Conservation (phyloP, 2,888 invertebrate species). For the Cheilosia vernalis region DNA sequence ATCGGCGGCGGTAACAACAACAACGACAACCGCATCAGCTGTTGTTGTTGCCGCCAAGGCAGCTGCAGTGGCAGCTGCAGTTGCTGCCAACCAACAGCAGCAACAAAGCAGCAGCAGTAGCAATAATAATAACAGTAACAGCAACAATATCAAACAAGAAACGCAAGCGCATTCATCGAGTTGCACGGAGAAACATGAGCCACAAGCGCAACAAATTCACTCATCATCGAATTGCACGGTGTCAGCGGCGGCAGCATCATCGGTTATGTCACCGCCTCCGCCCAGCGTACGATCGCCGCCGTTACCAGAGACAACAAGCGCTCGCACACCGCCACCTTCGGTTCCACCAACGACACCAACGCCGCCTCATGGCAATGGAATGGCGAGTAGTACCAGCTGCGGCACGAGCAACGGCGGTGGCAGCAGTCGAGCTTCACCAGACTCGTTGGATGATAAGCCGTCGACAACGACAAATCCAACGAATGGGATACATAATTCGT, state of each 20-base stretch:
- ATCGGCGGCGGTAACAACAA: conserved; percentile 76
- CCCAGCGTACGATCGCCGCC: conserved; percentile 77
- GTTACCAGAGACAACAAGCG: conserved; percentile 73
- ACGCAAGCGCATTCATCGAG: conserved; percentile 74
- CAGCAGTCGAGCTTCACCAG: conserved; percentile 83
- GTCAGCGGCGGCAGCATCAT: conserved; percentile 79
- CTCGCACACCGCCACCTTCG: conserved; percentile 71
- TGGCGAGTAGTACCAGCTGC: conserved; percentile 78
- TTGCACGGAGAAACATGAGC: conserved; percentile 62
- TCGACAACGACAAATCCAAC: conserved; percentile 79
- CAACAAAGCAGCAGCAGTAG: conserved; percentile 69
- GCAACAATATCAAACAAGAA: conserved; percentile 43
- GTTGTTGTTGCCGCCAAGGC: conserved; percentile 74
- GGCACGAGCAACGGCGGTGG: conserved; percentile 79
- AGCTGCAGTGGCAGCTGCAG: conserved; percentile 42
- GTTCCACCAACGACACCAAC: conserved; percentile 80
- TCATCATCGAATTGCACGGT: conserved; percentile 80
- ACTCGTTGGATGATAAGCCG: conserved; percentile 82
- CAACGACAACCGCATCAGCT: conserved; percentile 76
- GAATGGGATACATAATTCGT: conserved; percentile 78
- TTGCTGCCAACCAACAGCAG: conserved; percentile 50
- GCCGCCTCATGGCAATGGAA: conserved; percentile 81
- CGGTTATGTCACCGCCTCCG: conserved; percentile 81
- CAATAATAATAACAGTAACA: conserved; percentile 67
- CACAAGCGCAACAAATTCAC: conserved; percentile 80